phyloP scores from a whole-genome alignment of 2,888 invertebrate species.

The Geotrupes spiniger region DNA sequence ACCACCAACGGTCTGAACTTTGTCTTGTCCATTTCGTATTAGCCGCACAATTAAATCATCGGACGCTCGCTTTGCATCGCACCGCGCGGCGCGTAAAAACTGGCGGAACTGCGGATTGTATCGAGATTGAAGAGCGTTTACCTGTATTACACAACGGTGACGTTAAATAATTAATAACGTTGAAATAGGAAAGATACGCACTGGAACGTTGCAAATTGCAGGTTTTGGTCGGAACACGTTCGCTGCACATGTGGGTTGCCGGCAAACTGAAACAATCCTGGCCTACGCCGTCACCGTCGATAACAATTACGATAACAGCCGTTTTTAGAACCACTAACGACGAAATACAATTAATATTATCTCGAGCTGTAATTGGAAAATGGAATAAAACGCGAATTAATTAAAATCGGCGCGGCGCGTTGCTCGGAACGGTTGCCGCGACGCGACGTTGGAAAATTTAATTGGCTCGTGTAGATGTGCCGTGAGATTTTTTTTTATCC shows the following conservation, averaged over 20 bases:
- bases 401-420: too few species aligned
- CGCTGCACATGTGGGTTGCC: conserved; percentile 1
- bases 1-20: conserved; percentile 54
- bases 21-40: conserved; percentile 26
- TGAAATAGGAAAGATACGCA: too few species aligned
- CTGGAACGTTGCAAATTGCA: too few species aligned
- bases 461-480: too few species aligned
- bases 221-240: background rate
- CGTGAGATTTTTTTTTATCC: too few species aligned
- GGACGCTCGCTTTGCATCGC: conserved; percentile 8
- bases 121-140: conserved; percentile 12
- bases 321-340: too few species aligned
- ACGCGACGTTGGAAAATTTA: too few species aligned
- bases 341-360: too few species aligned
- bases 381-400: too few species aligned
- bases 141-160: conserved; percentile 8
- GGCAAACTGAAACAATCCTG: background rate
- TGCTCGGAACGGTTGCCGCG: too few species aligned
- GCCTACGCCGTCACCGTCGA: background rate
- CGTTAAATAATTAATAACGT: background rate
- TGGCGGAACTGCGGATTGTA: conserved; percentile 25
- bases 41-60: background rate
- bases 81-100: conserved; percentile 21
- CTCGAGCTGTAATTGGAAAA: too few species aligned
- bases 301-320: conserved; percentile 5